Percentiles rank a stretch among this genome's conserved stretches.
phyloP scores from a whole-genome alignment of 1,140 invertebrate genomes.

The Drosophila lacertosa region DNA sequence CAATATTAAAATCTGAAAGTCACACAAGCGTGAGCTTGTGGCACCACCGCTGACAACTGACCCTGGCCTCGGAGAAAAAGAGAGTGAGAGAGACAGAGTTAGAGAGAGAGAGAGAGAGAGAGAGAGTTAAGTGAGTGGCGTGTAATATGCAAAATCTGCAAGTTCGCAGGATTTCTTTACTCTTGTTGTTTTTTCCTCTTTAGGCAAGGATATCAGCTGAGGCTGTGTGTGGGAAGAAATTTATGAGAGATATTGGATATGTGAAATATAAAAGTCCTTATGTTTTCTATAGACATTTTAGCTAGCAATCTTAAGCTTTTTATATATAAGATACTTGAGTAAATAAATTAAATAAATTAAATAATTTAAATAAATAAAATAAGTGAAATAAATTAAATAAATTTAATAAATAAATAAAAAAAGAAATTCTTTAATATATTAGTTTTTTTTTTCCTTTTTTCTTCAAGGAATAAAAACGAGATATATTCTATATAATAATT shows the following conservation, averaged over 20 bases:
- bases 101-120: constrained; percentile 26
- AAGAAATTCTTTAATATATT: too few species aligned
- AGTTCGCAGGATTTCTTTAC: constrained; percentile 30
- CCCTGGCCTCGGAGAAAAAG: too few species aligned
- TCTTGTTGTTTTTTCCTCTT: not conserved
- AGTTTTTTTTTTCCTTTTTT: too few species aligned
- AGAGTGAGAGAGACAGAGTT: constrained; percentile 30
- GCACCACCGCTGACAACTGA: not conserved
- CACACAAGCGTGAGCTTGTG: constrained; percentile 30
- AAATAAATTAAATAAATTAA: too few species aligned
- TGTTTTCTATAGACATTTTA: too few species aligned
- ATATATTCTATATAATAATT: too few species aligned
- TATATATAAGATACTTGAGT: too few species aligned
- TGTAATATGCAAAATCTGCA: constrained; percentile 20
- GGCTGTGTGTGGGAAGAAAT: not conserved
- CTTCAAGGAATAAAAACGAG: too few species aligned
- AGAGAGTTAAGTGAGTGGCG: constrained; percentile 28
- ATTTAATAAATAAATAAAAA: too few species aligned
- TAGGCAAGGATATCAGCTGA: not conserved
- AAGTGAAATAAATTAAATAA: too few species aligned
- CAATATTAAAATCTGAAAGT: constrained; percentile 47
- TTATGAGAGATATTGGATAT: not conserved
- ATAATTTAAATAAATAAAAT: too few species aligned
- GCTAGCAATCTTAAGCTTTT: too few species aligned
- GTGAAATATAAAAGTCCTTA: not conserved